Conservation (phyloP, 2,797 vertebrate species). For the Hyperoplus immaculatus region DNA sequence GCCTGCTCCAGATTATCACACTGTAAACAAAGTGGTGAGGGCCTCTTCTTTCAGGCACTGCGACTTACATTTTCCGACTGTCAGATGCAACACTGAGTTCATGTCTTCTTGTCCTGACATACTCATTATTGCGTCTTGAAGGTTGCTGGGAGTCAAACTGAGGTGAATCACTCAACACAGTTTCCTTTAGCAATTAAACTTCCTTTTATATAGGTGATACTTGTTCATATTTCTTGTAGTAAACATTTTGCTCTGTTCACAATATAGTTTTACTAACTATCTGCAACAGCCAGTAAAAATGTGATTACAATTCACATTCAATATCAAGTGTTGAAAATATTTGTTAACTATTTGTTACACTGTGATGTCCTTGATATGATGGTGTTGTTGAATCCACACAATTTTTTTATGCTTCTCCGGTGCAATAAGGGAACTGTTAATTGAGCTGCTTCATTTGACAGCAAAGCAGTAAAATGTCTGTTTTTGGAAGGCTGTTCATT, state of each 20-base stretch:
- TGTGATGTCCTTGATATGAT: not conserved
- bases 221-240: not conserved
- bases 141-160: slow-evolving; percentile 47
- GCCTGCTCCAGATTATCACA: slow-evolving; percentile 74
- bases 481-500: slow-evolving; percentile 52
- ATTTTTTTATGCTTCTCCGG: slow-evolving; percentile 18
- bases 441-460: slow-evolving; percentile 22
- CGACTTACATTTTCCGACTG: slow-evolving; percentile 53
- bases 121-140: slow-evolving; percentile 15
- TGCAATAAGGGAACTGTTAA: slow-evolving; percentile 32
- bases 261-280: not conserved
- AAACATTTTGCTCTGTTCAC: too few species aligned
- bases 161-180: slow-evolving; percentile 31
- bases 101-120: slow-evolving; percentile 15
- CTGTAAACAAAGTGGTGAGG: slow-evolving; percentile 78
- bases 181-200: slow-evolving; percentile 21
- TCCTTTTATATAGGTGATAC: not conserved
- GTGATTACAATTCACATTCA: not conserved
- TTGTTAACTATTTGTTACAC: not conserved
- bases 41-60: slow-evolving; percentile 47
- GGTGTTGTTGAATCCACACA: slow-evolving; percentile 5
- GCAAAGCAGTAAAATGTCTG: slow-evolving; percentile 57
- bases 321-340: slow-evolving; percentile 1
- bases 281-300: not conserved
- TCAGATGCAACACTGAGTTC: slow-evolving; percentile 49